These are phyloP conservation scores for Dinothrombium tinctorium DNA, from an alignment of 1,140 invertebrate species.

Conservation along the genomic window DNA sequence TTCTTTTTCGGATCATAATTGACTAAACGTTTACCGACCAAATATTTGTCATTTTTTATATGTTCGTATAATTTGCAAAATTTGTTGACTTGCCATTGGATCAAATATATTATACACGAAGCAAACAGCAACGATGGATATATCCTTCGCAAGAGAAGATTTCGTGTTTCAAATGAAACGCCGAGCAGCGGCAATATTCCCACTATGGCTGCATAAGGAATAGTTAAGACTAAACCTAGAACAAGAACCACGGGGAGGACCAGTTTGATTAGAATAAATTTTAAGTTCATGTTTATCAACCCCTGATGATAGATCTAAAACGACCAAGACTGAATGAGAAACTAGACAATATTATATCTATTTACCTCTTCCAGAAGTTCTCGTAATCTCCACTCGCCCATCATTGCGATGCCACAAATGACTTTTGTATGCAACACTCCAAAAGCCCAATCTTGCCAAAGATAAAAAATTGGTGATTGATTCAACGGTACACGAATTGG, in stretches of 20 bases:
- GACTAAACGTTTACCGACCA: constrained; percentile 75
- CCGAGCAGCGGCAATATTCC: constrained; percentile 51
- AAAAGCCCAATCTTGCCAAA: constrained; percentile 72
- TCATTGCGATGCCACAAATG: constrained; percentile 82
- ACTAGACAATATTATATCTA: background rate
- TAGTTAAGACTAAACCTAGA: constrained; percentile 58
- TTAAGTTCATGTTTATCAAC: constrained; percentile 68
- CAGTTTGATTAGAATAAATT: constrained; percentile 55
- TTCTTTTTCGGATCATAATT: constrained; percentile 46
- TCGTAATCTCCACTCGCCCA: constrained; percentile 85
- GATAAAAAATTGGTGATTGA: constrained; percentile 79
- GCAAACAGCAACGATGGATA: constrained; percentile 65
- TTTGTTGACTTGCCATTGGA: constrained; percentile 61
- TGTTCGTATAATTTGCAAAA: constrained; percentile 86
- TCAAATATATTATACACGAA: constrained; percentile 34
- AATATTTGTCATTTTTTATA: constrained; percentile 97
- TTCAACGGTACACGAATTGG: constrained; percentile 73
- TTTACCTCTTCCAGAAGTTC: constrained; percentile 70
- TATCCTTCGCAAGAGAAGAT: constrained; percentile 55
- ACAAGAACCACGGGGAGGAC: constrained; percentile 66
- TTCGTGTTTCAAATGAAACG: constrained; percentile 40
- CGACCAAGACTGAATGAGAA: background rate
- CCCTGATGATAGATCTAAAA: constrained; percentile 49
- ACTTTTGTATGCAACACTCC: constrained; percentile 95
- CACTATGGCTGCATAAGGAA: constrained; percentile 69